Percentiles rank a stretch among this genome's conserved stretches.
These are phyloP conservation scores for Prunella himalayana DNA, from an alignment of 2,113 vertebrate species.

Conservation along the genomic window DNA sequence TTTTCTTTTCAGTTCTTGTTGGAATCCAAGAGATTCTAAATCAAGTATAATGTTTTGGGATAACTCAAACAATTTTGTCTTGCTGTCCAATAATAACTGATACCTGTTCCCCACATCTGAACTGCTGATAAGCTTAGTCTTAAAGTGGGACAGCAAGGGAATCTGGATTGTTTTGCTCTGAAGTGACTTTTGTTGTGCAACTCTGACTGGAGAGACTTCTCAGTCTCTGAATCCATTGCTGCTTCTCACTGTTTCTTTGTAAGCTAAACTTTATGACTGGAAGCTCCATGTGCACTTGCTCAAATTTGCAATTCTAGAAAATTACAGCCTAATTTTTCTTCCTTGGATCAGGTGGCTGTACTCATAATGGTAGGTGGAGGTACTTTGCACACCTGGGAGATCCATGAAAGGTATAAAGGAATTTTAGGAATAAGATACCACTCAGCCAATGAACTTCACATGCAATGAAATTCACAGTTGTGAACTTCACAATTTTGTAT, in stretches of 20 bases:
- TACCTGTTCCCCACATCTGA: neutral
- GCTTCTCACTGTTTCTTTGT: neutral
- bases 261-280: neutral
- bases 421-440: neutral
- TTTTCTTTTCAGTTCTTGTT: neutral
- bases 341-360: neutral
- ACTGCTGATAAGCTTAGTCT: neutral
- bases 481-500: neutral
- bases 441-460: neutral
- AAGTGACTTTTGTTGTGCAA: neutral
- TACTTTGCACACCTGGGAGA: neutral
- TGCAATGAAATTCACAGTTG: neutral
- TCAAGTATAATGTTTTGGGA: neutral
- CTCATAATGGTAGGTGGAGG: neutral
- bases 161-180: neutral
- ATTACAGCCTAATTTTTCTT: neutral
- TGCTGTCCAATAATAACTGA: neutral
- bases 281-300: neutral
- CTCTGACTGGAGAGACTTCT: neutral
- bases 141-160: neutral
- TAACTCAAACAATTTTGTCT: neutral
- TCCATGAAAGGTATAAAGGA: accelerated
- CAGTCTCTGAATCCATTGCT: neutral
- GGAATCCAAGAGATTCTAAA: neutral
- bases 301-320: neutral